Percentiles rank a stretch among this genome's conserved stretches.
phyloP scores from a whole-genome alignment of 2,888 invertebrate genomes.

The Euclidia mi region DNA sequence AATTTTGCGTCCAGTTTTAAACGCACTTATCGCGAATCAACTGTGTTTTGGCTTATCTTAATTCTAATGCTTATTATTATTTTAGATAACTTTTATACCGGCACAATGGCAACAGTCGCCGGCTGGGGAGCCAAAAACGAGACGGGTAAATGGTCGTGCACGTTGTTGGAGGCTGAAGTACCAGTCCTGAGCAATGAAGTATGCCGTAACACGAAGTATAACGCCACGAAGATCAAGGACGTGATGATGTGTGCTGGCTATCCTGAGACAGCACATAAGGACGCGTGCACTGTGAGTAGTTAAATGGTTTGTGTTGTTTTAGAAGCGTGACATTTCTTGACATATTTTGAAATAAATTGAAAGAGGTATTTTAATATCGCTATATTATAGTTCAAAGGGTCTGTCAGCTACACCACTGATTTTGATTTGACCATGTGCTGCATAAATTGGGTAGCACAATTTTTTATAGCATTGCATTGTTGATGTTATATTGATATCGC shows the following conservation, averaged over 20 bases:
- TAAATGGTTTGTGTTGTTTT: neutral
- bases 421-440: too few relatives aligned
- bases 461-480: too few relatives aligned
- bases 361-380: too few relatives aligned
- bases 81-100: conserved; percentile 92
- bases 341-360: too few relatives aligned
- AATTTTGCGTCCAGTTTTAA: too few relatives aligned
- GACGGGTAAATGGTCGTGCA: conserved; percentile 95
- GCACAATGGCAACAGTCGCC: conserved; percentile 92
- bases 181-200: conserved; percentile 92
- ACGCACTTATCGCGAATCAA: too few relatives aligned
- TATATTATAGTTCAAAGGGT: too few relatives aligned
- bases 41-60: too few relatives aligned
- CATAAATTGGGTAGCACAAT: too few relatives aligned
- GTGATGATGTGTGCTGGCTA: conserved; percentile 97
- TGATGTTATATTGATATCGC: too few relatives aligned
- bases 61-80: conserved; percentile 13
- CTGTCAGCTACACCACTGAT: too few relatives aligned
- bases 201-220: conserved; percentile 94
- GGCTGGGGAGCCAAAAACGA: conserved; percentile 97
- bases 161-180: conserved; percentile 95
- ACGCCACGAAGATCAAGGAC: conserved; percentile 95
- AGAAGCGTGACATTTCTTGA: too few relatives aligned
- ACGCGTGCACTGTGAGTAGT: conserved; percentile 93
- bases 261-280: conserved; percentile 92